Conservation (phyloP, 1,140 invertebrate species). For the Sycobia sp. region DNA sequence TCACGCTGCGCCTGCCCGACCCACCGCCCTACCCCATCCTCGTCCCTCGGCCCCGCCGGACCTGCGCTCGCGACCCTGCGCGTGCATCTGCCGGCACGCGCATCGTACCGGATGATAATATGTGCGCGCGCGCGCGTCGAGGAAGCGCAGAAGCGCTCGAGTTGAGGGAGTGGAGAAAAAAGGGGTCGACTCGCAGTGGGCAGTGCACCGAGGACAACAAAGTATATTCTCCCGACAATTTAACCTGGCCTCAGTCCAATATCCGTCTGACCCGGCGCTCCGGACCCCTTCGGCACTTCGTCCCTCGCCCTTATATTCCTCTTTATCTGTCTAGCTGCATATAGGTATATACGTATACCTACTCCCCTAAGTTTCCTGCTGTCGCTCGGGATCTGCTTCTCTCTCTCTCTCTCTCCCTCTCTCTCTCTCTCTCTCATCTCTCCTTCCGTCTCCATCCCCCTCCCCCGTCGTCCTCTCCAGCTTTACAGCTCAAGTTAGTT, state of each 20-base stretch:
- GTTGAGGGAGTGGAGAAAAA: no score
- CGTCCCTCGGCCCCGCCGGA: no score
- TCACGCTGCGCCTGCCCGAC: no score
- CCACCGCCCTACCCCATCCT: no score
- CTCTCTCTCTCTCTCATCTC: no score
- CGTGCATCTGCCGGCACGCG: no score
- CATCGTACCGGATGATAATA: no score
- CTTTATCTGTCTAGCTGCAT: not conserved
- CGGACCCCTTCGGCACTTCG: no score
- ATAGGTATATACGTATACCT: not conserved
- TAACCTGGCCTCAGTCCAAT: slow-evolving; percentile 56
- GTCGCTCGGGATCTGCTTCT: not conserved
- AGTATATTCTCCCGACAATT: slow-evolving; percentile 60
- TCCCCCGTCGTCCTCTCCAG: not conserved
- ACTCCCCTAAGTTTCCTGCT: not conserved
- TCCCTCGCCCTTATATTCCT: not conserved
- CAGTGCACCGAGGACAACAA: slow-evolving; percentile 41
- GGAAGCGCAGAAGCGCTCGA: no score
- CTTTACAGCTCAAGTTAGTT: slow-evolving; percentile 48
- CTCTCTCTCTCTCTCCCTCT: not conserved
- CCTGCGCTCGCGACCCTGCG: no score
- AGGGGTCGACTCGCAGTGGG: slow-evolving; percentile 33
- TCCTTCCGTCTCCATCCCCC: not conserved
- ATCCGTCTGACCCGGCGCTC: not conserved
- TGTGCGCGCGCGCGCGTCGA: no score